phyloP scores from a whole-genome alignment of 2,113 vertebrate genomes.

The Phodopus roborovskii region DNA sequence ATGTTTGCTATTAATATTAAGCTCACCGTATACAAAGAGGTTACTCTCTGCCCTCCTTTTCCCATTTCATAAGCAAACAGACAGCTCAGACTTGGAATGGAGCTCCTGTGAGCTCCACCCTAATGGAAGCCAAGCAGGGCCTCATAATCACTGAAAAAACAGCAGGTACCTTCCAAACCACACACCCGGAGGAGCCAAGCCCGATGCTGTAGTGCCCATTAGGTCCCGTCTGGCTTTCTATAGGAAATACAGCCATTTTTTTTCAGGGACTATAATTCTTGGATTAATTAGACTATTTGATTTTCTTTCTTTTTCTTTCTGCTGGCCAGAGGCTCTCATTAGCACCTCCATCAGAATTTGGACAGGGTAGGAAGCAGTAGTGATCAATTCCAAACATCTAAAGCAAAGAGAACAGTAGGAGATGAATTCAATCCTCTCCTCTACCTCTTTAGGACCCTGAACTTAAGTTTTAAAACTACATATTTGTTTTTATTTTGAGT shows the following conservation, averaged over 20 bases:
- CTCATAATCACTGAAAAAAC: slow-evolving; percentile 81
- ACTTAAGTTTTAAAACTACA: not conserved
- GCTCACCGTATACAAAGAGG: slow-evolving; percentile 81
- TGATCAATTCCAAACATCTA: not conserved
- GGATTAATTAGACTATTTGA: slow-evolving; percentile 75
- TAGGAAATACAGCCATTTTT: slow-evolving; percentile 77
- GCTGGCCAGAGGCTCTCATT: slow-evolving; percentile 69
- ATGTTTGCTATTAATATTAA: slow-evolving; percentile 82
- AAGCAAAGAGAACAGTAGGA: not conserved
- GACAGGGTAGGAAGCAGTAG: slow-evolving; percentile 25
- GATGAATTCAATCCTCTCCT: not conserved
- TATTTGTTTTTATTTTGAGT: not conserved
- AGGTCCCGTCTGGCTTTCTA: slow-evolving; percentile 75
- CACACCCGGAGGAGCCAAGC: slow-evolving; percentile 76
- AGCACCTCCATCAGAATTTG: slow-evolving; percentile 69
- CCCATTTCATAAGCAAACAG: slow-evolving; percentile 82
- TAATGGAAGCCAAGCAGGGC: slow-evolving; percentile 76
- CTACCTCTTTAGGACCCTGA: not conserved
- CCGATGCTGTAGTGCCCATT: slow-evolving; percentile 69
- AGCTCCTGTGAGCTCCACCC: slow-evolving; percentile 76
- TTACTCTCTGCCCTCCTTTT: slow-evolving; percentile 79
- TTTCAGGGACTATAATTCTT: slow-evolving; percentile 66
- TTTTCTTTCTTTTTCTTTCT: slow-evolving; percentile 76
- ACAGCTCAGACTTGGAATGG: slow-evolving; percentile 80
- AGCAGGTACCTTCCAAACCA: slow-evolving; percentile 82